A percentile compares a stretch with the other conserved stretches of the same genome.
These are phyloP conservation scores for Argopecten irradians DNA, from an alignment of 1,140 invertebrate species.

Conservation along the genomic window DNA sequence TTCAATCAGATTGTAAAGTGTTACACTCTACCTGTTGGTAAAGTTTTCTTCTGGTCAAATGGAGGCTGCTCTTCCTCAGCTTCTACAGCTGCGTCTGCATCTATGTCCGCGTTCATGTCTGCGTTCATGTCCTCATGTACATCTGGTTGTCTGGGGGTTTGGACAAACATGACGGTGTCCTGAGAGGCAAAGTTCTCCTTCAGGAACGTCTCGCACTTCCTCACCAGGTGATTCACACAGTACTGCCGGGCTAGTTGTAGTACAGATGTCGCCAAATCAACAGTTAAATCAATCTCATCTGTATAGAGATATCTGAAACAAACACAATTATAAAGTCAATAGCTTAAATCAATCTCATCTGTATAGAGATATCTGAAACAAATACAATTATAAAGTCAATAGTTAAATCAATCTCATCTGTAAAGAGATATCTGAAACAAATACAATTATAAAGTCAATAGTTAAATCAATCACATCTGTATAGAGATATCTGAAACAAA, in stretches of 20 bases:
- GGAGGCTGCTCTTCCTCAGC: not conserved
- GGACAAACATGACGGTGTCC: not conserved
- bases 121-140: not conserved
- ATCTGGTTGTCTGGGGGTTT: not conserved
- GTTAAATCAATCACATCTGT: too few species aligned
- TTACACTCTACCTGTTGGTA: not conserved
- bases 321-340: not conserved
- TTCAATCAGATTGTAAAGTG: too few species aligned
- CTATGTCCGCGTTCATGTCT: not conserved
- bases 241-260: not conserved
- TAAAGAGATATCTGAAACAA: too few species aligned
- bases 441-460: too few species aligned
- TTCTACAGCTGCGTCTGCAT: not conserved
- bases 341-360: too few species aligned
- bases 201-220: conserved; percentile 6
- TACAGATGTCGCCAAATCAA: not conserved
- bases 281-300: not conserved
- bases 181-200: not conserved
- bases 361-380: too few species aligned
- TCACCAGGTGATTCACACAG: not conserved
- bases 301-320: not conserved
- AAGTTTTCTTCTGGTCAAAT: not conserved
- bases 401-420: too few species aligned
- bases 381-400: too few species aligned
- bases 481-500: too few species aligned